Percentiles rank a stretch among this genome's conserved stretches.
Evolutionary conservation across 92 coral and sea anemone genomes (phyloP).

Genomic region (Epizoanthus scotinus): DNA sequence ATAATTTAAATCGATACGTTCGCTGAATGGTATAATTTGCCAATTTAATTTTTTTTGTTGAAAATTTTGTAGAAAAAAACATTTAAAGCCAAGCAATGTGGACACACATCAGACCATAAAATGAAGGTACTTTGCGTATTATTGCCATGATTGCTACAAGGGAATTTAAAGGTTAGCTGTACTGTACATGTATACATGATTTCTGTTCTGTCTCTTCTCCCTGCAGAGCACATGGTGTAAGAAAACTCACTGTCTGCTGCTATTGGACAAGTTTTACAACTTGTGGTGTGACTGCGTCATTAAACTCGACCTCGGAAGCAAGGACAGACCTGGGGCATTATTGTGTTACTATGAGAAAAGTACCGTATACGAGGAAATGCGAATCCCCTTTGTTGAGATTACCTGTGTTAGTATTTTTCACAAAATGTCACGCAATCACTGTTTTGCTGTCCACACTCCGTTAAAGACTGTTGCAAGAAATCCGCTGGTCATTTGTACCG

Average conservation of each 20-base stretch:
- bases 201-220: too few species aligned
- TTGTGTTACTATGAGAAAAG: constrained; percentile 74
- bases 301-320: constrained; percentile 74
- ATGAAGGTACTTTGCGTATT: too few species aligned
- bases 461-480: constrained; percentile 71
- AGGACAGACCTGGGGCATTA: constrained; percentile 63
- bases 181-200: too few species aligned
- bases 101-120: too few species aligned
- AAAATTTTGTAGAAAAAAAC: too few species aligned
- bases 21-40: too few species aligned
- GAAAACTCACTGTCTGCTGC: constrained; percentile 74
- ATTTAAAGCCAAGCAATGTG: too few species aligned
- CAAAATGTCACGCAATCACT: constrained; percentile 78
- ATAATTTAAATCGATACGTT: too few species aligned
- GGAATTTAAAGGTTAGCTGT: too few species aligned
- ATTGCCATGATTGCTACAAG: too few species aligned
- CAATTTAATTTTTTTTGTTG: too few species aligned
- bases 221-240: constrained; percentile 89
- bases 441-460: constrained; percentile 87
- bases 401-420: constrained; percentile 70
- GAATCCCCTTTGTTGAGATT: constrained; percentile 73
- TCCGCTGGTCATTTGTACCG: constrained; percentile 65
- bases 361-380: constrained; percentile 70
- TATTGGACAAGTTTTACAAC: constrained; percentile 63
- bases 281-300: constrained; percentile 86